Evolutionary conservation across 2,888 invertebrate genomes (phyloP), one percentile per base, ranked within the genome.

Genomic region (Hermaeophaga mercurialis): DNA sequence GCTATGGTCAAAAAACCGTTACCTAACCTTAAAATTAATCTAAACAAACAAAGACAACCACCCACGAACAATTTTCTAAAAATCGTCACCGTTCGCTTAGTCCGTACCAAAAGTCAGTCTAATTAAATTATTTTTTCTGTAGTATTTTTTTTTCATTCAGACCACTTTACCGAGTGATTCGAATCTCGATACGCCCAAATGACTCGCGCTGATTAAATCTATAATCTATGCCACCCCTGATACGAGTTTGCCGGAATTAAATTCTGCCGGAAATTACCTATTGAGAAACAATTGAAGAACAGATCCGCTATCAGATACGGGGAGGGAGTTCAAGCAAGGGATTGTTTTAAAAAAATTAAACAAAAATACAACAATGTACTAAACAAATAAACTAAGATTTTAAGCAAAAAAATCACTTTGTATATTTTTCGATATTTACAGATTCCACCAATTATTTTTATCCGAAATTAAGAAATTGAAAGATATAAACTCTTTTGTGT

Each of bases 171-270:
- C 55, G 52, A 46, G 45, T 56, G 63, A 60, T 57, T 54, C 55
- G 59, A 62, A n/a, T 62, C 53, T 38, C 61, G 64, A 60, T 60
- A 65, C 67, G 67, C 67, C 67, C 62, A 61, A 61, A 61, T 61
- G 63, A 59, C 63, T 62, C 63, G 58, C 62, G 59, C 66, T 69
- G 68, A 69, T 69, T 69, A 66, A 65, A 66, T 66, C 63, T 58
- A 61, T 63, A 66, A 65, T 66, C 65, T 65, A 65, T 62, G 61
- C 66, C 66, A 61, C 66, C 66, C 65, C 58, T 33, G 49, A 46
- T 44, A 54, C 52, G 52, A 43, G 50, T 34, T 52, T 28, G 53
- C 49, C 49, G 58, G 58, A 58, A 58, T 58, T 58, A 49, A 58
- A 58, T 58, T 54, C 38, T 33, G 48, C 44, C 58, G 58, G 58